Evolutionary conservation across 1,140 invertebrate species (phyloP).

Genomic region (Babylonia areolata): DNA sequence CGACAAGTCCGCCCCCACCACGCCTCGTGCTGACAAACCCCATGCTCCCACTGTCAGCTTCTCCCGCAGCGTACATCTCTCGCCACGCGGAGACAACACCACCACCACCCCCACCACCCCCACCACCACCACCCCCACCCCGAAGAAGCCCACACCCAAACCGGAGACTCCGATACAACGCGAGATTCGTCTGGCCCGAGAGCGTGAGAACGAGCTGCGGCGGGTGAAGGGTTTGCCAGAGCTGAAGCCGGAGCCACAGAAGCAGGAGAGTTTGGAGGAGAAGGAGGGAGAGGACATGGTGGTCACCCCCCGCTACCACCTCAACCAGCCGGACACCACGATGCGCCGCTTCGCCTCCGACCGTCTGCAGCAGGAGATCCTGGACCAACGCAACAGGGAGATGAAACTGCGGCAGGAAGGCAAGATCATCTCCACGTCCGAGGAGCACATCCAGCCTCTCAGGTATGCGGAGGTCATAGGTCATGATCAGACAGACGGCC

Average conservation of each 20-base stretch:
- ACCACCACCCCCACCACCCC: background rate
- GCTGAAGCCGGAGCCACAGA: constrained; percentile 41
- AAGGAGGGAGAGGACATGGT: background rate
- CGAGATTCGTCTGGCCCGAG: constrained; percentile 78
- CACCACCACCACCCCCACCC: background rate
- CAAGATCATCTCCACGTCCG: constrained; percentile 68
- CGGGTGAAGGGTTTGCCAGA: constrained; percentile 66
- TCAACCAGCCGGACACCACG: constrained; percentile 35
- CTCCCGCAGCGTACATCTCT: background rate
- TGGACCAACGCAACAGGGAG: constrained; percentile 63
- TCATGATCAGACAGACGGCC: constrained; percentile 47
- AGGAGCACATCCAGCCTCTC: constrained; percentile 66
- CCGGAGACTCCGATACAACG: constrained; percentile 80
- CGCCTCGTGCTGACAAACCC: background rate
- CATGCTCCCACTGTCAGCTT: background rate
- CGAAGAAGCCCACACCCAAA: constrained; percentile 43
- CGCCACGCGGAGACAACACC: background rate
- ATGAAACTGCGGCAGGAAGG: constrained; percentile 62
- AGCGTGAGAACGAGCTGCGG: constrained; percentile 79
- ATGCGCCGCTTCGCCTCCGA: constrained; percentile 63
- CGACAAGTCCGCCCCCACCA: constrained; percentile 21
- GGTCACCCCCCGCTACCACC: background rate
- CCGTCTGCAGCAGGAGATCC: constrained; percentile 67
- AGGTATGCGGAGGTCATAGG: constrained; percentile 64
- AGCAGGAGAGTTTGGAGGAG: constrained; percentile 32